Percentiles rank a stretch among this genome's conserved stretches.
Conservation (phyloP, 2,888 invertebrate genomes). For the Neoascia interrupta region DNA sequence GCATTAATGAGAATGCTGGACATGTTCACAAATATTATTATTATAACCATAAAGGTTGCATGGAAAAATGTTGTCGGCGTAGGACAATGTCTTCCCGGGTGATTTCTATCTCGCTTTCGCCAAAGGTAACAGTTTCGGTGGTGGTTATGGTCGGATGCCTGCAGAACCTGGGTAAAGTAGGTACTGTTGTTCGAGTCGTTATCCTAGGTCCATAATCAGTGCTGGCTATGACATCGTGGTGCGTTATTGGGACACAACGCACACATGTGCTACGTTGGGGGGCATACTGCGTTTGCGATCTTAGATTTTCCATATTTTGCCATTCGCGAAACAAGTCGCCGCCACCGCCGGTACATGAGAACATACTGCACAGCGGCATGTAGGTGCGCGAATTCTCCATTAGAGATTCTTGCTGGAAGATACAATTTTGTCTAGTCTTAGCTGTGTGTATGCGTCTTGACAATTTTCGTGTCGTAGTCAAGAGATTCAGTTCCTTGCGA, state of each 20-base stretch:
- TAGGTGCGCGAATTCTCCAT: conserved; percentile 66
- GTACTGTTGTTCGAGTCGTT: conserved; percentile 52
- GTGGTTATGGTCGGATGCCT: no score
- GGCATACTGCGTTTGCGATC: conserved; percentile 58
- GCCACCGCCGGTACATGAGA: conserved; percentile 35
- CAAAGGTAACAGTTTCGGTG: conserved; percentile 56
- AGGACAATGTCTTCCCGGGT: conserved; percentile 58
- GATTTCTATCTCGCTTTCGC: conserved; percentile 64
- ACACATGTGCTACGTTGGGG: conserved; percentile 21
- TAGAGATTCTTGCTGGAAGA: conserved; percentile 61
- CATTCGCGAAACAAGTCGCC: conserved; percentile 54
- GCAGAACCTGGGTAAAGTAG: conserved; percentile 14
- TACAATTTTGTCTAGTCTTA: conserved; percentile 58
- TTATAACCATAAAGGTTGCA: conserved; percentile 69
- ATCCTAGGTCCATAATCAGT: conserved; percentile 65
- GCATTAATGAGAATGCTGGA: conserved; percentile 69
- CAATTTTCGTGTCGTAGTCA: conserved; percentile 58
- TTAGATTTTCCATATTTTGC: conserved; percentile 69
- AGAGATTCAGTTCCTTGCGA: conserved; percentile 28
- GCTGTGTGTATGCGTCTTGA: conserved; percentile 63
- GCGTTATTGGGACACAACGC: conserved; percentile 69
- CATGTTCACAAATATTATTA: conserved; percentile 69
- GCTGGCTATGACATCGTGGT: conserved; percentile 57
- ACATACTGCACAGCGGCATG: conserved; percentile 43
- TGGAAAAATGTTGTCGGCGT: conserved; percentile 66